Conservation (phyloP, 2,113 vertebrate species). For the Oreotragus oreotragus region DNA sequence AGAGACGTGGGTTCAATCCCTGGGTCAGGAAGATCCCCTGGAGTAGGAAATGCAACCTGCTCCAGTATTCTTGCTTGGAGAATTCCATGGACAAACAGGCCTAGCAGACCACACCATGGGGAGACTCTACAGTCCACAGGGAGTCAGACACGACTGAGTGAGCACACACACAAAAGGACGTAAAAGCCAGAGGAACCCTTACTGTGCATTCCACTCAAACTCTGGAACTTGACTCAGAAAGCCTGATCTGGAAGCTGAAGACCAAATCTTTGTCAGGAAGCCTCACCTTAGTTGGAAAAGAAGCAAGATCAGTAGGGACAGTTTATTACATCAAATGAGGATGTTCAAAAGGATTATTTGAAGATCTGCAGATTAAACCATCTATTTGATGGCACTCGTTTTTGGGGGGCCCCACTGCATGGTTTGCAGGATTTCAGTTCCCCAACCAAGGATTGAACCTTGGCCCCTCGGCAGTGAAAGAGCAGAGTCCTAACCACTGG, state of each 20-base stretch:
- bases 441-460: not conserved
- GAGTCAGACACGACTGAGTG: not conserved
- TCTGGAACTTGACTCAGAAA: not conserved
- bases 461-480: not conserved
- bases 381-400: not conserved
- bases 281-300: not conserved
- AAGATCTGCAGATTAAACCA: constrained; percentile 16
- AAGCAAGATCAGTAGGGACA: not conserved
- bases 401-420: not conserved
- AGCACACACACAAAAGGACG: not conserved
- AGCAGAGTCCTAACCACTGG: not conserved
- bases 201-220: not conserved
- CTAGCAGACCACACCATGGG: not conserved
- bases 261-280: not conserved
- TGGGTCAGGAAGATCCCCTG: not conserved
- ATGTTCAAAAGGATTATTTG: not conserved
- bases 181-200: not conserved
- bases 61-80: not conserved
- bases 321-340: not conserved
- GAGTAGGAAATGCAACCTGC: not conserved
- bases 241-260: not conserved
- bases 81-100: not conserved
- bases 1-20: not conserved
- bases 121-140: not conserved
- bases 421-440: not conserved